Evolutionary conservation across 2,888 invertebrate genomes (phyloP), one percentile per base, ranked within the genome.

Genomic region (Sylvicola cinctus): DNA sequence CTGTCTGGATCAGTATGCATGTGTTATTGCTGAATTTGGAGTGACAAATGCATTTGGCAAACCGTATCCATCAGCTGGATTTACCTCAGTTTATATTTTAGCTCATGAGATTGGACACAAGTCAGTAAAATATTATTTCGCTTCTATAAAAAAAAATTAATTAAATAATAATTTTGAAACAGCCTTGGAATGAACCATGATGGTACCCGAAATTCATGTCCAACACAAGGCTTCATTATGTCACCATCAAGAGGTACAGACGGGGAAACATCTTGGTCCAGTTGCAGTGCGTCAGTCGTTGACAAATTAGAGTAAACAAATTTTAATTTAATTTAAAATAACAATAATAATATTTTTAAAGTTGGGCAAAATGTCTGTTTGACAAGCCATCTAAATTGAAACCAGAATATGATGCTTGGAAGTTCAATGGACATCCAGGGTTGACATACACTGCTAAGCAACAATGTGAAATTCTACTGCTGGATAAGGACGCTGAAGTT

Each of bases 41-140:
- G 70, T 74, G 2, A 68, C 68, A 2, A 77, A 78, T 55, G 55
- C 66, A 29, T 68, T 73, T 45, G 78, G 79, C 31, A 71, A 76
- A 40, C 79, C 80, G 2, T 80, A 78, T 55, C 80, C 80, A 4
- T 80, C 80, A 26, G 76, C 80, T 16, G 80, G 81, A n/a, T 79
- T 80, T 52, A 77, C 77, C 13, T 78, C 80, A 33, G 74, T 81
- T 45, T 81, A 77, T 54, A 75, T 81, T 48, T 66, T 79, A 40
- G 80, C 80, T 1, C 81, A 81, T 51, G 83, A 81, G 62, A 79
- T 83, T 39, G 81, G 80, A 40, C 81, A 78, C 56, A 80, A 79
- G 79, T 80, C 65, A 60, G 65, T 34, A 16, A 23, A 10, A 33
- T 25, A 10, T 37, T 27, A 33, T 28, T 30, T 33, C 14, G 10